Conservation (phyloP, 2,113 vertebrate species). For the Agapornis roseicollis region DNA sequence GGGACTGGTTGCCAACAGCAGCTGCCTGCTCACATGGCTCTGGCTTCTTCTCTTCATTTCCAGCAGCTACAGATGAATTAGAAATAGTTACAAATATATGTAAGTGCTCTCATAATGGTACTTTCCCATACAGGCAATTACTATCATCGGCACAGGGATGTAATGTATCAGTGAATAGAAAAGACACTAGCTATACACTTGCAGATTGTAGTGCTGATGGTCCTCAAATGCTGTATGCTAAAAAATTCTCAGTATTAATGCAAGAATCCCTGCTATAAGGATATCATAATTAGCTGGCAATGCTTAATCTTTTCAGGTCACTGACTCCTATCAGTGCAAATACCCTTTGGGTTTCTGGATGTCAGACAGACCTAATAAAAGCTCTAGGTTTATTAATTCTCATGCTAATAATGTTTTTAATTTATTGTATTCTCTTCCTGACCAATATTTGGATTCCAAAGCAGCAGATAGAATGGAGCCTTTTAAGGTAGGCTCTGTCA, state of each 20-base stretch:
- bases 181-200: neutral
- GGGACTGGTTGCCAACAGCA: slow-evolving; percentile 26
- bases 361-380: neutral
- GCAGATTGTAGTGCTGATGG: neutral
- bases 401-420: slow-evolving; percentile 16
- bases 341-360: slow-evolving; percentile 4
- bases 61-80: slow-evolving; percentile 27
- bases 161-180: neutral
- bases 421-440: slow-evolving; percentile 17
- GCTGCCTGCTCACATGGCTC: slow-evolving; percentile 27
- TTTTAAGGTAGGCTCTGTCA: neutral
- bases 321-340: neutral
- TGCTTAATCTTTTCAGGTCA: slow-evolving; percentile 37
- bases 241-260: neutral
- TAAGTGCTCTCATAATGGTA: neutral
- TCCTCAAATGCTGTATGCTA: neutral
- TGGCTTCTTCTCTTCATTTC: slow-evolving; percentile 21
- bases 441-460: slow-evolving; percentile 13
- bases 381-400: slow-evolving; percentile 15
- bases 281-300: slow-evolving; percentile 9
- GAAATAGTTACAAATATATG: slow-evolving; percentile 45
- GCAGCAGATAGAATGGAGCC: neutral
- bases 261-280: neutral
- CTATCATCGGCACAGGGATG: neutral
- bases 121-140: slow-evolving; percentile 2